Evolutionary conservation across 1,140 invertebrate genomes (phyloP), one percentile per base, ranked within the genome.

Genomic region (Drosophila dunni): DNA sequence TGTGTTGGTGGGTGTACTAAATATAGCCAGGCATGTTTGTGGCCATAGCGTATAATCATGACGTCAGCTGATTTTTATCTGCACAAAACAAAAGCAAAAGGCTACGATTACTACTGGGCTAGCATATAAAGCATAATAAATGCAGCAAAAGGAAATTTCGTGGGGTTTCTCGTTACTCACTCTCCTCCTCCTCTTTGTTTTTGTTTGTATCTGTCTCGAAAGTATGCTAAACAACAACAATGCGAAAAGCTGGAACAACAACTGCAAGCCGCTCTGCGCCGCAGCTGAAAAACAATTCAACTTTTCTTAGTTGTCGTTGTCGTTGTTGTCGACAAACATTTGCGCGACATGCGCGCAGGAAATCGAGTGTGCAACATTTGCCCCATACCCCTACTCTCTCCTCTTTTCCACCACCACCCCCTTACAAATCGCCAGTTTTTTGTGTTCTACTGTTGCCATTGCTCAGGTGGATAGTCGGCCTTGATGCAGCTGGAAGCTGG

Each of bases 331-430:
- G 79, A 72, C 79, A 81, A 86, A 75, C 66, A 78, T 66, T 68
- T 76, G 78, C 82, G 82, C 78, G 81, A 85, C 77, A 88, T 86
- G 83, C 83, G 83, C 82, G 68, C 82, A 88, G 83, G 82, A 86
- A 86, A 86, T 86, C 85, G 82, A 88, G 82, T 88, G 83, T 88
- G 82, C 83, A 83, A 88, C 82, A 86, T 82, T 82, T 78, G 74
- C 63, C 62, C 61, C 51, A 45, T 42, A 2, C 20, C n/a, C 3
- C 24, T 20, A 8, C 42, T 60, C 34, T 45, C 58, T 15, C 29
- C 40, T 40, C 42, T 6, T 15, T 6, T 29, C 11, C 17, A 34
- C 42, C 34, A 0, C 44, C 4, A 7, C 44, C 8, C 17, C 13
- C 44, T 9, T 0, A 7, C 38, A 10, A 45, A 9, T 7, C 48